These are phyloP conservation scores for Aramus guarauna DNA, from an alignment of 2,113 vertebrate genomes.

Conservation along the genomic window DNA sequence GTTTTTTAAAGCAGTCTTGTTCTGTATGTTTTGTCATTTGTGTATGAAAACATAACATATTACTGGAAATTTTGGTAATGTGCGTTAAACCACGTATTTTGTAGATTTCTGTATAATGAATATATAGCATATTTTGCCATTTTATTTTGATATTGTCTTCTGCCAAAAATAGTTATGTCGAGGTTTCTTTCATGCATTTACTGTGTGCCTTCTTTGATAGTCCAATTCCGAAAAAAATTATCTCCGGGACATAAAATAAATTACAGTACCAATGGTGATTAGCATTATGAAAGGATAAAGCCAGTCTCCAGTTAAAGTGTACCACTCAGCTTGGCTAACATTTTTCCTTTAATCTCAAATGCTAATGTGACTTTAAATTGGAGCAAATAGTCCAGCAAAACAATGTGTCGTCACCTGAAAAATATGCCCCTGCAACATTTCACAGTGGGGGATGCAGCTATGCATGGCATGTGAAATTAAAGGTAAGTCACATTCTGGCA, in stretches of 20 bases:
- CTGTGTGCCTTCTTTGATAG: neutral
- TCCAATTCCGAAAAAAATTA: neutral
- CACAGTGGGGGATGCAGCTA: neutral
- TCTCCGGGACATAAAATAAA: neutral
- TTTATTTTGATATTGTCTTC: neutral
- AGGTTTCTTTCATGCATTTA: neutral
- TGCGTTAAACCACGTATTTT: neutral
- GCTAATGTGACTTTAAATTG: constrained; percentile 5
- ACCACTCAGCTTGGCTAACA: neutral
- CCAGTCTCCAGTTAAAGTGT: neutral
- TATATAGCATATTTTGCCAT: neutral
- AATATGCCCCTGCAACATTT: neutral
- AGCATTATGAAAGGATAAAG: neutral
- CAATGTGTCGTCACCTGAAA: neutral
- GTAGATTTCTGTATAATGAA: neutral
- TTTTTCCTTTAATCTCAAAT: neutral
- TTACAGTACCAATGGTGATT: neutral
- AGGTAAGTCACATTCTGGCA: neutral
- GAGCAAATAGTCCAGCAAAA: neutral
- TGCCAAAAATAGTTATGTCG: neutral
- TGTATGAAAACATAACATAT: neutral
- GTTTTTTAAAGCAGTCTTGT: neutral
- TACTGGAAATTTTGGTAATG: neutral
- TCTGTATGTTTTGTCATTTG: neutral
- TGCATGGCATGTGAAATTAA: neutral